Evolutionary conservation across 2,888 invertebrate species (phyloP), one percentile per base, ranked within the genome.

Genomic region (Tenthredo mesomela): DNA sequence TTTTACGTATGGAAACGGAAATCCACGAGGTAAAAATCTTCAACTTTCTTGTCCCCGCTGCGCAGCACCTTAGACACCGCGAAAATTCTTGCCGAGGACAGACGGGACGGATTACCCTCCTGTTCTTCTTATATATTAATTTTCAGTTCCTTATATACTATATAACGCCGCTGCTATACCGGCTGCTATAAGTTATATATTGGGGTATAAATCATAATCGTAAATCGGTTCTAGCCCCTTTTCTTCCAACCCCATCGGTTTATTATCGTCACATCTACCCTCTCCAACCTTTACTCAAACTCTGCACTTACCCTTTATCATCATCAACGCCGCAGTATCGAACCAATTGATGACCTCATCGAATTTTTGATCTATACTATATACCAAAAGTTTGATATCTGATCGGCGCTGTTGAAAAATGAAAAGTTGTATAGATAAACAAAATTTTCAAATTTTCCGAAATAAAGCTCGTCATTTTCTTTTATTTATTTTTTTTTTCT

Each of bases 151-250:
- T 90, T 90, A 90, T 90, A 90, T 89, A 54, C 54, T 91, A 91
- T 89, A 91, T 89, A 91, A 91, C 37, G 37, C 89, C 88, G 86
- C 37, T 47, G 86, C 37, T 47, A 43, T 73, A 21, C 12, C 12
- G 2, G 15, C 29, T 1, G 25, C 37, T 25, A 50, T 18, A 89
- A 89, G 90, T 90, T 91, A 91, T 90, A 91, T 90, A 92, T 90
- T 89, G 89, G 88, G 86, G 85, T 87, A 89, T 92, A 91, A 91
- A 91, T 91, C 91, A 91, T 90, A 90, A 91, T 92, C 88, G 89
- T 90, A 89, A 90, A 90, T 90, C 89, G 87, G 82, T 87, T 73
- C 87, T 86, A 89, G 89, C 89, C 88, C 87, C 88, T 21, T 5
- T 40, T 37, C 40, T 12, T 3, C 54, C 9, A 18, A 7, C 54